These are phyloP conservation scores for Escarpia spicata DNA, from an alignment of 2,888 invertebrate species.

Conservation along the genomic window DNA sequence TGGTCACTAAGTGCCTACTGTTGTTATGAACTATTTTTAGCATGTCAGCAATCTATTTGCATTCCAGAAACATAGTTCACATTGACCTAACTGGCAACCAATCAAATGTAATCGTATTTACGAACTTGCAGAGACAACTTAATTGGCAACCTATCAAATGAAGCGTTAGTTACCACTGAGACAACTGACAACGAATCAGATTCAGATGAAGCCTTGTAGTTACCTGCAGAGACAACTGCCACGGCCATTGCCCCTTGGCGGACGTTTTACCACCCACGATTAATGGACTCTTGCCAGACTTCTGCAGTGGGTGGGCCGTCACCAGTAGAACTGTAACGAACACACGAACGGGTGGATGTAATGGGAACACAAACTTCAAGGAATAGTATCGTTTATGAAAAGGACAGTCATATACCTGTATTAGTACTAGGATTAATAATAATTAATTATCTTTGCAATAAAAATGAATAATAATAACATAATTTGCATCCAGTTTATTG, in stretches of 20 bases:
- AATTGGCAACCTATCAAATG: no score
- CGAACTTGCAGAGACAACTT: conserved; percentile 28
- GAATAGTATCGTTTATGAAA: not conserved
- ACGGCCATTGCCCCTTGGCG: conserved; percentile 37
- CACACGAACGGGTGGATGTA: no score
- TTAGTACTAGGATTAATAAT: not conserved
- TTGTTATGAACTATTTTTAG: not conserved
- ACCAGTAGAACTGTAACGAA: not conserved
- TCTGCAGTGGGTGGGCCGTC: not conserved
- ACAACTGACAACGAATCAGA: no score
- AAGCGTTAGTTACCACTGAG: no score
- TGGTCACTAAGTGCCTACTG: not conserved
- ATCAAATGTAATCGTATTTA: not conserved
- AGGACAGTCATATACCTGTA: not conserved
- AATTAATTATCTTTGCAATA: not conserved
- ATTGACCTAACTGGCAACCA: not conserved
- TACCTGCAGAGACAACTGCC: conserved; percentile 34
- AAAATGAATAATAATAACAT: not conserved
- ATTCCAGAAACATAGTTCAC: not conserved
- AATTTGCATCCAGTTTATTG: not conserved
- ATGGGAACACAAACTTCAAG: no score
- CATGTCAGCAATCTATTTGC: not conserved
- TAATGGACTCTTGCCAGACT: not conserved
- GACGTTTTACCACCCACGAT: conserved; percentile 36
- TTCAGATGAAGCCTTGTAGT: not conserved